These are phyloP conservation scores for Gymnorhina tibicen DNA, from an alignment of 2,113 vertebrate species.

Conservation along the genomic window DNA sequence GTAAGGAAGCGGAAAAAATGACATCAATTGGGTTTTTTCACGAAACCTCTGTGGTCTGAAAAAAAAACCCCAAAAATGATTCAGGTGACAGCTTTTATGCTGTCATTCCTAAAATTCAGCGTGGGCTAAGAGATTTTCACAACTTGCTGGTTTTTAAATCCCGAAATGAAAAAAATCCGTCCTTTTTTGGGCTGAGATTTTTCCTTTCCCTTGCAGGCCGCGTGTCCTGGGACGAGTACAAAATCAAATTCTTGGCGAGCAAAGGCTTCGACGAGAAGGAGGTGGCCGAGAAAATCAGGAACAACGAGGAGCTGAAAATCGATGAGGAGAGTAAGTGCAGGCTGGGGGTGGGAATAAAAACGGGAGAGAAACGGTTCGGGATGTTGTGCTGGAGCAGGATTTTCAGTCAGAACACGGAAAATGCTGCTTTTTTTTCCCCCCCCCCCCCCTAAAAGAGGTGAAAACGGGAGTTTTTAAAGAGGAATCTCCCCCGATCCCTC, in stretches of 20 bases:
- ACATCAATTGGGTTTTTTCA: not conserved
- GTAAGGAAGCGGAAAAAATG: not conserved
- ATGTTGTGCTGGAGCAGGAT: not conserved
- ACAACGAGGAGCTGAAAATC: constrained; percentile 89
- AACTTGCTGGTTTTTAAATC: not conserved
- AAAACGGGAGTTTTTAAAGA: not conserved
- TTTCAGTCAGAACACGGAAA: not conserved
- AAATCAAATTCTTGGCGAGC: constrained; percentile 90
- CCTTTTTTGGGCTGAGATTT: not conserved
- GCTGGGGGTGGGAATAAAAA: not conserved
- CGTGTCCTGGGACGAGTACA: constrained; percentile 95
- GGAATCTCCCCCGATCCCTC: not conserved
- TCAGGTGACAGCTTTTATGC: not conserved
- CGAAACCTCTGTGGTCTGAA: not conserved
- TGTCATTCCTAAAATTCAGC: not conserved
- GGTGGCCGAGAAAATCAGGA: constrained; percentile 85
- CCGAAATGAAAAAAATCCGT: accelerated
- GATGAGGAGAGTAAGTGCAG: constrained; percentile 93
- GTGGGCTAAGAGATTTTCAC: accelerated
- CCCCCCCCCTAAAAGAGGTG: not conserved
- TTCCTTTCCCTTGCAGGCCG: constrained; percentile 70
- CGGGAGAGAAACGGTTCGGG: not conserved
- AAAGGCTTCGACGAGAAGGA: constrained; percentile 92
- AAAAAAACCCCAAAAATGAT: not conserved
- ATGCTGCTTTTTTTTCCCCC: not conserved